These are phyloP conservation scores for Caenorhabditis sp. DNA, from an alignment of 2,888 invertebrate species.

Conservation along the genomic window DNA sequence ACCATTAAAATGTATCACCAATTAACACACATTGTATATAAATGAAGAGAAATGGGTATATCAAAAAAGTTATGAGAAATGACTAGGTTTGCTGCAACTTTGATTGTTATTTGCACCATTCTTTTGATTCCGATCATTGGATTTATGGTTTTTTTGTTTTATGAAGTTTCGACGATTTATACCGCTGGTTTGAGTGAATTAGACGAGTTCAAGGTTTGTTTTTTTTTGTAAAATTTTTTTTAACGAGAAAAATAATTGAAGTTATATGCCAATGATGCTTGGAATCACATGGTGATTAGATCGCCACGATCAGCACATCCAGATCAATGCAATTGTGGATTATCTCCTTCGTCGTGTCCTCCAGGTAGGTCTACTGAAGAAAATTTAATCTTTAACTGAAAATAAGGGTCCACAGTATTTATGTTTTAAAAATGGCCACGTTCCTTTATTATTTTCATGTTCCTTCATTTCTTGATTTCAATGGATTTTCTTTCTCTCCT, in stretches of 20 bases:
- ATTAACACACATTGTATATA: background rate
- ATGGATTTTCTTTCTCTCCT: too few species aligned
- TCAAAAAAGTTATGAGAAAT: slow-evolving; percentile 16
- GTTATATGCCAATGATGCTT: slow-evolving; percentile 33
- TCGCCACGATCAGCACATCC: background rate
- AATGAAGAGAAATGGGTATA: background rate
- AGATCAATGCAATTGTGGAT: background rate
- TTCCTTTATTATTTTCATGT: too few species aligned
- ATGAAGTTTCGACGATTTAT: slow-evolving; percentile 30
- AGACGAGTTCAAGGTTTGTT: slow-evolving; percentile 32
- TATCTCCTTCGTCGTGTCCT: slow-evolving; percentile 12
- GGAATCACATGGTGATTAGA: slow-evolving; percentile 23
- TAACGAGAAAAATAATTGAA: background rate
- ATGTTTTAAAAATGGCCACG: too few species aligned
- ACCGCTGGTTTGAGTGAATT: slow-evolving; percentile 29
- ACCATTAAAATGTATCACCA: slow-evolving; percentile 13
- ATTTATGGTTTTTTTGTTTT: slow-evolving; percentile 25
- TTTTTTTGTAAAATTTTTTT: background rate
- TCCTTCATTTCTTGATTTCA: too few species aligned
- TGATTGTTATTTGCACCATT: slow-evolving; percentile 24
- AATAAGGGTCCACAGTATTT: too few species aligned
- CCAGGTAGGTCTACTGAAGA: too few species aligned
- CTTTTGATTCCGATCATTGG: slow-evolving; percentile 29
- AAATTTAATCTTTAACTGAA: too few species aligned
- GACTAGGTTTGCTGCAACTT: slow-evolving; percentile 16